These are phyloP conservation scores for Pardalotus punctatus DNA, from an alignment of 2,113 vertebrate genomes.

Conservation along the genomic window DNA sequence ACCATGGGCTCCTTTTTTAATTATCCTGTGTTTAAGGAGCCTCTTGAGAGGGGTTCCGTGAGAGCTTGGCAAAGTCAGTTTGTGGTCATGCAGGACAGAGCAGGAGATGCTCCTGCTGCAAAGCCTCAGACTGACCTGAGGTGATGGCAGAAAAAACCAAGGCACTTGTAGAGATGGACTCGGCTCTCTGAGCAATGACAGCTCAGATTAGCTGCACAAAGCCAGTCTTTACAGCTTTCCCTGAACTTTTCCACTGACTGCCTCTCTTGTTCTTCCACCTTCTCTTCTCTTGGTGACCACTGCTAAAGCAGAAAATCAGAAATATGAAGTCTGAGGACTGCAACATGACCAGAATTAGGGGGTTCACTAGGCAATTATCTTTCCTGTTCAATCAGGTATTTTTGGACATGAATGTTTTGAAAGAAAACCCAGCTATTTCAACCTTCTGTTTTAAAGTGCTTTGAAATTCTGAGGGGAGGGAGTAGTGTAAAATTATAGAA, in stretches of 20 bases:
- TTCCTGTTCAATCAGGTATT: background rate
- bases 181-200: background rate
- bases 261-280: background rate
- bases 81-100: fast-evolving
- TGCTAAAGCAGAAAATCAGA: background rate
- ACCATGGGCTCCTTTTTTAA: background rate
- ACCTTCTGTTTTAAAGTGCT: background rate
- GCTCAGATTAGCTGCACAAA: background rate
- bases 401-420: background rate
- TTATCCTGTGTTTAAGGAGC: background rate
- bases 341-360: background rate
- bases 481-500: background rate
- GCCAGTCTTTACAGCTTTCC: background rate
- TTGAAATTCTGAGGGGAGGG: background rate
- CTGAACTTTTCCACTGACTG: background rate
- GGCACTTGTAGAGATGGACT: background rate
- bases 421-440: background rate
- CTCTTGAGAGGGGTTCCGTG: background rate
- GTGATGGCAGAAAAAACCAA: background rate
- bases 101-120: background rate
- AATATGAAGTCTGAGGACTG: background rate
- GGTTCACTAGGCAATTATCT: background rate
- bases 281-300: background rate
- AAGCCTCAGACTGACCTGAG: background rate
- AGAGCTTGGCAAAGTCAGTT: background rate